A percentile compares a stretch with the other conserved stretches of the same genome.
Conservation (phyloP, 2,888 invertebrate species). For the Coenonympha glycerion region DNA sequence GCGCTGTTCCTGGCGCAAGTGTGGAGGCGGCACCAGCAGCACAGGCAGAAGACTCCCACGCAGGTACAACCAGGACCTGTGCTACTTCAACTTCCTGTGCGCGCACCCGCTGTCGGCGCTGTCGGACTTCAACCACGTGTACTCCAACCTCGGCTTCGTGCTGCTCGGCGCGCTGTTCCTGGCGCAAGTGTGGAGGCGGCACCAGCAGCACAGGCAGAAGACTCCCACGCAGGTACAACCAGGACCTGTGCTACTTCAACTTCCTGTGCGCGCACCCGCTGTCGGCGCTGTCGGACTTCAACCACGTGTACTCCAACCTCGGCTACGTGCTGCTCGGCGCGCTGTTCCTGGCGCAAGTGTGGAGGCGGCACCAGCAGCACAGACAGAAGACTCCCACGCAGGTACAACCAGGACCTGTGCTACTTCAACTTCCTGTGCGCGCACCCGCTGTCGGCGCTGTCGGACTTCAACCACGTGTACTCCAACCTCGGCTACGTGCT, state of each 20-base stretch:
- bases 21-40: no score
- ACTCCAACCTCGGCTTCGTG: constrained; percentile 90
- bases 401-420: constrained; percentile 88
- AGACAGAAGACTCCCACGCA: no score
- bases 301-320: constrained; percentile 91
- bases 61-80: constrained; percentile 90
- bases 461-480: constrained; percentile 92
- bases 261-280: constrained; percentile 90
- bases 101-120: constrained; percentile 85
- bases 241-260: constrained; percentile 93
- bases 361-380: constrained; percentile 48
- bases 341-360: constrained; percentile 83
- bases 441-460: constrained; percentile 83
- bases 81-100: constrained; percentile 93
- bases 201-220: constrained; percentile 39
- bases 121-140: constrained; percentile 92
- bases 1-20: no score
- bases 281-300: constrained; percentile 86
- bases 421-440: constrained; percentile 94
- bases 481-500: constrained; percentile 91
- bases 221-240: constrained; percentile 68
- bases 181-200: constrained; percentile 75
- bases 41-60: no score
- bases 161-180: constrained; percentile 86
- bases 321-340: constrained; percentile 89